phyloP scores from a whole-genome alignment of 2,888 invertebrate species.

The Drosophila buzzatii region DNA sequence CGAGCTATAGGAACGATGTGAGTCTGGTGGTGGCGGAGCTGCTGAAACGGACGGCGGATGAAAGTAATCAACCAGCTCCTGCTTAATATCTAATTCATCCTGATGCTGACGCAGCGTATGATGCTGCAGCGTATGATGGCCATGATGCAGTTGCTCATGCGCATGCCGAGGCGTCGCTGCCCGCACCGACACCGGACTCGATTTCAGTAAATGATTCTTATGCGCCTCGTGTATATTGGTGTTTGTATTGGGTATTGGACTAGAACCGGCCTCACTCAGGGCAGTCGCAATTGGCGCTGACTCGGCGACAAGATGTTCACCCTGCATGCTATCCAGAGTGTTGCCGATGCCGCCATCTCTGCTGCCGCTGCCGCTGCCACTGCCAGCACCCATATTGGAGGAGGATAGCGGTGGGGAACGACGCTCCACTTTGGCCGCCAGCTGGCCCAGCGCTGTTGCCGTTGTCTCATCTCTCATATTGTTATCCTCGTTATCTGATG shows the following conservation, averaged over 20 bases:
- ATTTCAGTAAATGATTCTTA: constrained; percentile 71
- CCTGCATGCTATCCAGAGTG: constrained; percentile 13
- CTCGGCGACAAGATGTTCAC: constrained; percentile 33
- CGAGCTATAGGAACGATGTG: constrained; percentile 83
- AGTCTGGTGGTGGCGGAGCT: constrained; percentile 80
- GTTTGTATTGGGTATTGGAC: constrained; percentile 82
- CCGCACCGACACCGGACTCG: constrained; percentile 62
- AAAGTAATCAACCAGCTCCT: constrained; percentile 83
- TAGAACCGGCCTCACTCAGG: constrained; percentile 72
- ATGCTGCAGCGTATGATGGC: constrained; percentile 39
- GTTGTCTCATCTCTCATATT: constrained; percentile 62
- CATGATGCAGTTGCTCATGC: constrained; percentile 65
- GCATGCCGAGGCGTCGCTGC: constrained; percentile 64
- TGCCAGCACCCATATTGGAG: constrained; percentile 7
- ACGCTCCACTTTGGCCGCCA: constrained; percentile 75
- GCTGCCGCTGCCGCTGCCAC: constrained; percentile 31
- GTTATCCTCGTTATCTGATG: constrained; percentile 80
- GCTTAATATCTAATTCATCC: constrained; percentile 83
- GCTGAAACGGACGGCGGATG: constrained; percentile 70
- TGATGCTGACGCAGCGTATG: constrained; percentile 45
- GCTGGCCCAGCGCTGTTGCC: constrained; percentile 62
- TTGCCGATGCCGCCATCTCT: constrained; percentile 25
- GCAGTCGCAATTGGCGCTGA: constrained; percentile 6
- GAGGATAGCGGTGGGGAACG: constrained; percentile 67
- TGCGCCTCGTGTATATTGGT: constrained; percentile 80